Evolutionary conservation across 2,797 vertebrate species (phyloP).

Genomic region (Okamejei kenojei): DNA sequence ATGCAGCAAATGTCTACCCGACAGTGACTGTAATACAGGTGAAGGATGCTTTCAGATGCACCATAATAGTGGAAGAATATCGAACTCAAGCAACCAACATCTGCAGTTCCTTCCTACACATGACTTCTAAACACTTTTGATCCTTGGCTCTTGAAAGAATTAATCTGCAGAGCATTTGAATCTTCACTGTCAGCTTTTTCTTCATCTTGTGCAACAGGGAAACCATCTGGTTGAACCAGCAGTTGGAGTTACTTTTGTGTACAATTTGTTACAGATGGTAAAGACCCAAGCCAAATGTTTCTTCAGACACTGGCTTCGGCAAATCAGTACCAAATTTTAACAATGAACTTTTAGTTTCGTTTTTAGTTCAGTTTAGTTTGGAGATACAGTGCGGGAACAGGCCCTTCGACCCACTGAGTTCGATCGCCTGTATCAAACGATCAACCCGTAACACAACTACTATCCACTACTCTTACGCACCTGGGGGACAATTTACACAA

Average conservation of each 20-base stretch:
- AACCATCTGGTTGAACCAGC: slow-evolving; percentile 23
- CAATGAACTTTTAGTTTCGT: neutral
- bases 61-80: neutral
- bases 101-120: too few relatives aligned
- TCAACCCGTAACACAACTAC: too few relatives aligned
- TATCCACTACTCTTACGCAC: too few relatives aligned
- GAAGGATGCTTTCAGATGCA: neutral
- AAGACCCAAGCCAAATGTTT: neutral
- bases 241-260: slow-evolving; percentile 26
- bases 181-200: slow-evolving; percentile 19
- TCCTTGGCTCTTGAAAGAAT: too few relatives aligned
- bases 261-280: slow-evolving; percentile 14
- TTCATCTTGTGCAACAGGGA: slow-evolving; percentile 8
- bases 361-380: too few relatives aligned
- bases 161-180: neutral
- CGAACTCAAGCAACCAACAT: neutral
- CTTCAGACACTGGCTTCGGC: neutral
- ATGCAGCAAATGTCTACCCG: too few relatives aligned
- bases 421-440: too few relatives aligned
- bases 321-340: neutral
- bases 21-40: neutral
- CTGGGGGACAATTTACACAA: too few relatives aligned
- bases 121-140: too few relatives aligned
- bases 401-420: too few relatives aligned
- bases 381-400: too few relatives aligned